Evolutionary conservation across 2,113 vertebrate species (phyloP).

Genomic region (Rafetus swinhoei): DNA sequence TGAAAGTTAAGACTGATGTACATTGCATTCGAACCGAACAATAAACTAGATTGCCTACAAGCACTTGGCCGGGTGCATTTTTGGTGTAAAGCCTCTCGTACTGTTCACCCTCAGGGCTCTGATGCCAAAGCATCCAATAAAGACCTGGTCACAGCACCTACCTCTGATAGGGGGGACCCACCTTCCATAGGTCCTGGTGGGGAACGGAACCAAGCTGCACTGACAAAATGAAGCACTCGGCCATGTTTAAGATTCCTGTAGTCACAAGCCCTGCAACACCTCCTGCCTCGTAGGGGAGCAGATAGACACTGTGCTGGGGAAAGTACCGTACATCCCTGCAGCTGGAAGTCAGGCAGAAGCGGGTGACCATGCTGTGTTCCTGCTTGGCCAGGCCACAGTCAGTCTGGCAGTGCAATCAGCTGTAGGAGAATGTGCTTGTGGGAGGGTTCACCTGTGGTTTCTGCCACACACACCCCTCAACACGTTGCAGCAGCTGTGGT

Average conservation of each 20-base stretch:
- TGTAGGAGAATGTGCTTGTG: not conserved
- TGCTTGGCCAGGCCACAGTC: not conserved
- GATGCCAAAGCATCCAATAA: not conserved
- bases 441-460: not conserved
- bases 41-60: constrained; percentile 11
- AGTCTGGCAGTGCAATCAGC: not conserved
- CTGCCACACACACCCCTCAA: not conserved
- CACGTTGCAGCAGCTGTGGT: fast-evolving
- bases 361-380: too few species aligned
- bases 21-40: not conserved
- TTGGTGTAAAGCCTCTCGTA: not conserved
- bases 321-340: not conserved
- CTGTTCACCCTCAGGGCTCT: not conserved
- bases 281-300: not conserved
- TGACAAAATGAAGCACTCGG: not conserved
- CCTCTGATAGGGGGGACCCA: not conserved
- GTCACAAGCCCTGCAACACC: not conserved
- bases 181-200: not conserved
- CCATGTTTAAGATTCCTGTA: not conserved
- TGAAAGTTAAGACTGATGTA: not conserved
- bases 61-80: not conserved
- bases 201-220: not conserved
- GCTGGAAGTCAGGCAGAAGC: not conserved
- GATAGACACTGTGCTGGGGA: not conserved
- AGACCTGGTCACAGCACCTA: not conserved